phyloP scores from a whole-genome alignment of 2,113 vertebrate species.

The Colaptes auratus region DNA sequence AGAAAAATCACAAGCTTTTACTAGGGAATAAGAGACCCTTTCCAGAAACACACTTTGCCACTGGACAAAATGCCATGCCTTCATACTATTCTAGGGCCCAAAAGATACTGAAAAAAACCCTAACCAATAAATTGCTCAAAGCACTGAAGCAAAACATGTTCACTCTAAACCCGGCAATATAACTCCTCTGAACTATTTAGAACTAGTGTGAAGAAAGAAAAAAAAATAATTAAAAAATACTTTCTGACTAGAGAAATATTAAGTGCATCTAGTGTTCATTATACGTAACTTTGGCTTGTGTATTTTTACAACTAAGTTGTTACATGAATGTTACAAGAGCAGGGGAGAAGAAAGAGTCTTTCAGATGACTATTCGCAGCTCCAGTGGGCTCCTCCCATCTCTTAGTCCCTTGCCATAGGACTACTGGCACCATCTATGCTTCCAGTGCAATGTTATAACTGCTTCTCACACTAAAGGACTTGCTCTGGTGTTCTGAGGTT shows the following conservation, averaged over 20 bases:
- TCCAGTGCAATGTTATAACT: neutral
- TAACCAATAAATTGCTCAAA: neutral
- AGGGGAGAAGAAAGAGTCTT: neutral
- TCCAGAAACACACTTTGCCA: neutral
- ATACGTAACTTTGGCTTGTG: neutral
- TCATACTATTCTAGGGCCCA: neutral
- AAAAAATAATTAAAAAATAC: neutral
- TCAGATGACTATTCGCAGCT: neutral
- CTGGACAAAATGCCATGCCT: neutral
- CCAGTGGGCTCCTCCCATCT: neutral
- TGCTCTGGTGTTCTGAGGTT: neutral
- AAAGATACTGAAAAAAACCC: neutral
- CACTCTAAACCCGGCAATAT: neutral
- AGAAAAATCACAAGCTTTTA: neutral
- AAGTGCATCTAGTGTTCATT: neutral
- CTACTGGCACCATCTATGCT: neutral
- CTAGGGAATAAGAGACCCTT: neutral
- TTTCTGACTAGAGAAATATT: neutral
- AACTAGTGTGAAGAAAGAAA: neutral
- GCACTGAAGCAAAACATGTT: neutral
- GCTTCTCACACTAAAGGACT: neutral
- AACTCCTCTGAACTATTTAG: neutral
- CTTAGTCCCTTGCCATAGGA: neutral
- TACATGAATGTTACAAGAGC: neutral
- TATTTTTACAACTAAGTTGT: neutral